phyloP scores from a whole-genome alignment of 2,888 invertebrate species.

The Sepioteuthis lessoniana region DNA sequence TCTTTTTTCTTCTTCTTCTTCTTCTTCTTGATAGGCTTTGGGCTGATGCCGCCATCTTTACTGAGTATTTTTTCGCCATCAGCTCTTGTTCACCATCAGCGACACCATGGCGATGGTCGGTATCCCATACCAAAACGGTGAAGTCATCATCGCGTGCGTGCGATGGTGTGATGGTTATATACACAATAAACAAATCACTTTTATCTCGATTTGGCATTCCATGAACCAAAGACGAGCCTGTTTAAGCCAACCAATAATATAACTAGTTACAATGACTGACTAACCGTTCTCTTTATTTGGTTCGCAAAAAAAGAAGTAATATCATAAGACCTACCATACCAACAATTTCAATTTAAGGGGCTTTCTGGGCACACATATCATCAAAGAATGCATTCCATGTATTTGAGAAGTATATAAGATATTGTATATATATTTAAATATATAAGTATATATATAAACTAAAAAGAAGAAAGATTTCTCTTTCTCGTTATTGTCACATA shows the following conservation, averaged over 20 bases:
- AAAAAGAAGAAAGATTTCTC: too few species aligned
- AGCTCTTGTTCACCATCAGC: background rate
- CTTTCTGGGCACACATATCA: too few species aligned
- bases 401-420: too few species aligned
- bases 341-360: too few species aligned
- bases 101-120: background rate
- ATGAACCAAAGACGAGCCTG: background rate
- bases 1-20: background rate
- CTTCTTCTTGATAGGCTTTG: background rate
- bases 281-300: too few species aligned
- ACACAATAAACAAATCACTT: constrained; percentile 9
- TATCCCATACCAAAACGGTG: background rate
- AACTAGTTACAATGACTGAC: background rate
- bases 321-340: too few species aligned
- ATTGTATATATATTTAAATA: too few species aligned
- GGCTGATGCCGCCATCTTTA: background rate
- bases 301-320: too few species aligned
- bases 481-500: too few species aligned
- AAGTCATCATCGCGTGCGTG: background rate
- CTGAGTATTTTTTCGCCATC: background rate
- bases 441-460: too few species aligned
- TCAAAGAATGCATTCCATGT: too few species aligned
- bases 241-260: background rate
- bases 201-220: background rate
- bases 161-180: background rate